Percentiles rank a stretch among this genome's conserved stretches.
Conservation (phyloP, 1,140 invertebrate species). For the Drosophila seguyi region DNA sequence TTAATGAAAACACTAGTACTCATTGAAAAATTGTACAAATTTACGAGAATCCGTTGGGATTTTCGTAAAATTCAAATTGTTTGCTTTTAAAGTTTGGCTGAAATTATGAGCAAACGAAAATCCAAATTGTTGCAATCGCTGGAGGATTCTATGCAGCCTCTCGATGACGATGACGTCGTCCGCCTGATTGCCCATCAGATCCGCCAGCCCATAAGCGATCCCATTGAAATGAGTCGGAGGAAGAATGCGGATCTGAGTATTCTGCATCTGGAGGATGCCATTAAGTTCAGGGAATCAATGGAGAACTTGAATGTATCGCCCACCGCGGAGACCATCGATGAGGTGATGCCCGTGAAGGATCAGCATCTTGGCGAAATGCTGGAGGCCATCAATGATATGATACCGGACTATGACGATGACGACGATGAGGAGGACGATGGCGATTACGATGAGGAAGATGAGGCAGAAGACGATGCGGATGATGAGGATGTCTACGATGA, state of each 20-base stretch:
- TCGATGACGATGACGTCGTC: constrained; percentile 42
- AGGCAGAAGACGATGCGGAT: constrained; percentile 1
- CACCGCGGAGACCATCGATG: constrained; percentile 35
- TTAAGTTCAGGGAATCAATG: constrained; percentile 48
- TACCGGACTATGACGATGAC: constrained; percentile 2
- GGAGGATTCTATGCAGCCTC: constrained; percentile 46
- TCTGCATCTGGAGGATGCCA: constrained; percentile 51
- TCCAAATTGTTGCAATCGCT: constrained; percentile 66
- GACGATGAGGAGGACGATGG: constrained; percentile 19
- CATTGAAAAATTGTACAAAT: neutral
- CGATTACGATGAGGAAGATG: constrained; percentile 7
- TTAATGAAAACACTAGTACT: neutral
- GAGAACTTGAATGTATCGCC: constrained; percentile 27
- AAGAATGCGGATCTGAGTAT: constrained; percentile 41
- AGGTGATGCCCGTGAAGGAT: constrained; percentile 56
- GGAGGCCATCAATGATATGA: constrained; percentile 1
- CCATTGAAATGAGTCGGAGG: constrained; percentile 25
- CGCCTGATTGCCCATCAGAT: constrained; percentile 52
- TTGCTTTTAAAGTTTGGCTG: constrained; percentile 7
- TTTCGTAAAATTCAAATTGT: constrained; percentile 17
- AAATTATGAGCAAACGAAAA: constrained; percentile 54
- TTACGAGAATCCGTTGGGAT: neutral
- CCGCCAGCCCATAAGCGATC: constrained; percentile 48
- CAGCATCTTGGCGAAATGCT: constrained; percentile 48
- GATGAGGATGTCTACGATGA: neutral